These are phyloP conservation scores for Caenorhabditis panamensis DNA, from an alignment of 2,888 invertebrate species.

Conservation along the genomic window DNA sequence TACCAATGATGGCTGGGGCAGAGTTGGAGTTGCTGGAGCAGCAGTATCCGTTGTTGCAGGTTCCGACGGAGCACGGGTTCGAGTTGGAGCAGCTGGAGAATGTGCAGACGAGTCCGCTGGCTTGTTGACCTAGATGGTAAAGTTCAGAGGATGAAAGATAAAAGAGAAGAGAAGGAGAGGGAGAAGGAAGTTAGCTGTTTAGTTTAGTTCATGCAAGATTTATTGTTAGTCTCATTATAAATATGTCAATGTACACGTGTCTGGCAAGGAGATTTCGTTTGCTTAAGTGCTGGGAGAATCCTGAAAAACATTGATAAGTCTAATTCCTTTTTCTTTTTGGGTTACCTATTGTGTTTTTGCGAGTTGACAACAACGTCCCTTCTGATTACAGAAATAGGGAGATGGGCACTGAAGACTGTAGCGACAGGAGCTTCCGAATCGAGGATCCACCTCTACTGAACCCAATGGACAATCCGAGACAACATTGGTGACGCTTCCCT, in stretches of 20 bases:
- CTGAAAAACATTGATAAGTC: conserved; percentile 10
- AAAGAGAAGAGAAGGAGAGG: conserved; percentile 2
- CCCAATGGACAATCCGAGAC: conserved; percentile 62
- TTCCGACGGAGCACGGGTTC: conserved; percentile 78
- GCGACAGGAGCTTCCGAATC: conserved; percentile 68
- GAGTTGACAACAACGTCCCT: conserved; percentile 68
- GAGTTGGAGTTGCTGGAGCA: conserved; percentile 69
- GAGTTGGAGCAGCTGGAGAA: conserved; percentile 78
- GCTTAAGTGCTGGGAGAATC: not conserved
- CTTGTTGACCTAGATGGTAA: conserved; percentile 55
- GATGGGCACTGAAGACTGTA: conserved; percentile 74
- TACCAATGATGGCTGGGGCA: conserved; percentile 64
- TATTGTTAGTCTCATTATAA: conserved; percentile 38
- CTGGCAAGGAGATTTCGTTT: conserved; percentile 36
- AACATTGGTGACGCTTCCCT: conserved; percentile 25
- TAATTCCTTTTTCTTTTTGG: not conserved
- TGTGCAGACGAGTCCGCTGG: conserved; percentile 78
- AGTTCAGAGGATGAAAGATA: conserved; percentile 2
- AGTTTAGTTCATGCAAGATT: conserved; percentile 34
- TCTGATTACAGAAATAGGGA: conserved; percentile 72
- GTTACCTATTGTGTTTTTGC: conserved; percentile 25
- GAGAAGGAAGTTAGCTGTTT: conserved; percentile 16
- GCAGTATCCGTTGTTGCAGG: conserved; percentile 81
- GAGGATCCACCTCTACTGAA: conserved; percentile 64
- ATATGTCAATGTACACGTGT: conserved; percentile 45